Conservation (phyloP, 2,113 vertebrate genomes). For the Bucco capensis region DNA sequence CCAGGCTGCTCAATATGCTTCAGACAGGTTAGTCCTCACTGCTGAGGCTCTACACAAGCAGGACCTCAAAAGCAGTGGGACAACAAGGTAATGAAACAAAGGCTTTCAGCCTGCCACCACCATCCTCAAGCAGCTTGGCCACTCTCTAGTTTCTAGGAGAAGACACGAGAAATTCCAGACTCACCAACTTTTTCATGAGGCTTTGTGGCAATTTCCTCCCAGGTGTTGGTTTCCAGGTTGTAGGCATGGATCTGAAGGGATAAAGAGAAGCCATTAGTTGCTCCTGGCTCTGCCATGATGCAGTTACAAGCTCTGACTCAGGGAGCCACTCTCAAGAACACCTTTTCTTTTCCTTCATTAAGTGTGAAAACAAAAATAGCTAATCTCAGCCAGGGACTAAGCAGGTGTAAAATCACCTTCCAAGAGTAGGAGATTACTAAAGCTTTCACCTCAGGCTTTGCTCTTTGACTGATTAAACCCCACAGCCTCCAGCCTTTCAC, state of each 20-base stretch:
- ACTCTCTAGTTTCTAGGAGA: background rate
- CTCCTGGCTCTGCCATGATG: background rate
- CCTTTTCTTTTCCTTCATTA: background rate
- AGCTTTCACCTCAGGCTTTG: background rate
- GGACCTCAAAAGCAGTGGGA: background rate
- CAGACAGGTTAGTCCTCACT: background rate
- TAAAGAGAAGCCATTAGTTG: background rate
- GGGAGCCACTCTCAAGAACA: background rate
- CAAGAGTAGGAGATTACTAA: background rate
- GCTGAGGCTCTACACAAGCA: background rate
- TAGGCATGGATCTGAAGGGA: constrained; percentile 89
- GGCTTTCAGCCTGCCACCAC: background rate
- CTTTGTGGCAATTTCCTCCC: constrained; percentile 95
- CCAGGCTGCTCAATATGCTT: background rate
- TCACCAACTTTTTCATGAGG: constrained; percentile 94
- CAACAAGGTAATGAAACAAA: background rate
- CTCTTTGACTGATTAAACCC: background rate
- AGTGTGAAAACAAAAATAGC: background rate
- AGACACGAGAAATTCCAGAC: background rate
- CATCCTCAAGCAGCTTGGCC: background rate
- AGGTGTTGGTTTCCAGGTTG: constrained; percentile 97
- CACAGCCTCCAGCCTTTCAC: background rate
- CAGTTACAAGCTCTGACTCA: background rate
- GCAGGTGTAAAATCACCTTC: background rate
- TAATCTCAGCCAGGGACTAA: background rate